phyloP scores from a whole-genome alignment of 2,888 invertebrate species.

The Pheosia tremula region DNA sequence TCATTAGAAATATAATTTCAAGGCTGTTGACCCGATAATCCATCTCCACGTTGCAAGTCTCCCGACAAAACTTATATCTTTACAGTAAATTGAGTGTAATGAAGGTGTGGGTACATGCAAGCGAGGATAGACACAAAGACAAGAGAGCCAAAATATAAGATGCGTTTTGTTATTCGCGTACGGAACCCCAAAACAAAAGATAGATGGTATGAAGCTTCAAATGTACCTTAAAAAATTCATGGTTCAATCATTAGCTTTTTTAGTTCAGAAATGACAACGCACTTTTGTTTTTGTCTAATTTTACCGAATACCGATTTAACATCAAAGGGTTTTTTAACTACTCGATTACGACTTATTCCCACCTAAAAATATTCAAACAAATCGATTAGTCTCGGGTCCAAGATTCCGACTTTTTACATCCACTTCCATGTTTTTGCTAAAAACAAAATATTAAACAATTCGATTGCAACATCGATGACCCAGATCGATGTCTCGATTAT shows the following conservation, averaged over 20 bases:
- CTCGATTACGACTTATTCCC: neutral
- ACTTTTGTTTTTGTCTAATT: conserved; percentile 7
- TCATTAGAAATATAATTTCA: neutral
- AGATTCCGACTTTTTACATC: conserved; percentile 23
- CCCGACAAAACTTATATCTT: neutral
- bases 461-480: conserved; percentile 71
- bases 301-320: neutral
- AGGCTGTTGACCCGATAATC: neutral
- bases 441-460: conserved; percentile 42
- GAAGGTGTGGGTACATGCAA: too few species aligned
- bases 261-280: conserved; percentile 1
- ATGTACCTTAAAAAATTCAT: too few species aligned
- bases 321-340: neutral
- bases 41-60: too few species aligned
- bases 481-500: conserved; percentile 60
- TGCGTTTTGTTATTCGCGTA: too few species aligned
- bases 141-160: too few species aligned
- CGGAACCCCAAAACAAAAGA: too few species aligned
- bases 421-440: conserved; percentile 23
- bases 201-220: too few species aligned
- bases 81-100: too few species aligned
- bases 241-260: neutral
- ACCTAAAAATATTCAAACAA: neutral
- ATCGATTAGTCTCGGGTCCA: conserved; percentile 3
- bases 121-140: too few species aligned